Evolutionary conservation across 1,140 invertebrate genomes (phyloP).

Genomic region (Orchestia grillus): DNA sequence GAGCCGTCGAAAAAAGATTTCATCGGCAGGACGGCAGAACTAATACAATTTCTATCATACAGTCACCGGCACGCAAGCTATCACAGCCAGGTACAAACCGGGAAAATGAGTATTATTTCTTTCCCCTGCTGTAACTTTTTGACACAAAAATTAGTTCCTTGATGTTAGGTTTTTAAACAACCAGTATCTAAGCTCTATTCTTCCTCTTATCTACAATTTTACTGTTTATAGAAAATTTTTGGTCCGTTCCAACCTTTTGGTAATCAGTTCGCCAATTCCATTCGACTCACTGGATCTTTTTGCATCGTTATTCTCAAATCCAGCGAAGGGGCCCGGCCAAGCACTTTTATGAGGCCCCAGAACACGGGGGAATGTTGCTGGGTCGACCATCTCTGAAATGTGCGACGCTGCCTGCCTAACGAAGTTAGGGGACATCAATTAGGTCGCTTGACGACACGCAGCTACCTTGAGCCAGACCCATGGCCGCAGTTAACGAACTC

Average conservation of each 20-base stretch:
- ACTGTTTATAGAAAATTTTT: too few relatives aligned
- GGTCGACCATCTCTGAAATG: neutral
- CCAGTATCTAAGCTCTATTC: neutral
- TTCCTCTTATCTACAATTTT: too few relatives aligned
- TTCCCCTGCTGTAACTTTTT: too few relatives aligned
- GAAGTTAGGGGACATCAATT: constrained; percentile 34
- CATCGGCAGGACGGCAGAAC: too few relatives aligned
- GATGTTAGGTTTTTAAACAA: too few relatives aligned
- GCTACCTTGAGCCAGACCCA: neutral
- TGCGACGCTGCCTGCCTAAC: neutral
- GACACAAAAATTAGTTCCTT: too few relatives aligned
- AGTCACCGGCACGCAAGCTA: too few relatives aligned
- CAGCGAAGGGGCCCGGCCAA: neutral
- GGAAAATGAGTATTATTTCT: too few relatives aligned
- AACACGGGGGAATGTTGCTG: neutral
- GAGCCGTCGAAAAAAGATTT: too few relatives aligned
- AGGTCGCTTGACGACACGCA: neutral
- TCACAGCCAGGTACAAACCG: too few relatives aligned
- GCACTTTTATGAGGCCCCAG: neutral
- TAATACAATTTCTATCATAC: too few relatives aligned
- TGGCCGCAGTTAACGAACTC: neutral
- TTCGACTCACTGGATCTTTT: neutral
- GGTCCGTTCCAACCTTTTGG: neutral
- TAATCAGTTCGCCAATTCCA: neutral
- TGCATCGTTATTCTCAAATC: neutral